Base-by-base conservation (phyloP, 2,113 vertebrate species). In the Lagopus muta region DNA sequence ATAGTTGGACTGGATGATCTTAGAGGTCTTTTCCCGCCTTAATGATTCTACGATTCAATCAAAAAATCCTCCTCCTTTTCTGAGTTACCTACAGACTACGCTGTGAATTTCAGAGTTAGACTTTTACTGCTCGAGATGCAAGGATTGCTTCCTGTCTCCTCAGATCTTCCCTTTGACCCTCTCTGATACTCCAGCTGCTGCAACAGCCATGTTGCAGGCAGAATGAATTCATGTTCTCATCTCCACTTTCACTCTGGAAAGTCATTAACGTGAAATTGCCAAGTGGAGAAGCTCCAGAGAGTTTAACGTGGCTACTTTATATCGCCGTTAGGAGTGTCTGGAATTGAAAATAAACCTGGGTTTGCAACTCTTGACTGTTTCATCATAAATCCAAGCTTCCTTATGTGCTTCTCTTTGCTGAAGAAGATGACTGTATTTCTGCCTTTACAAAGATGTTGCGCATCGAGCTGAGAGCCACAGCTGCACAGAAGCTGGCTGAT, bases 301-400 rank as follows among this genome's bases (percentile, higher is more conserved):
- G 82, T 93, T 97, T 81, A 94, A 91, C 52, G 61, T 21, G 82
- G 95, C 93, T 88, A 83, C 91, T 96, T 91, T 93, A 94, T 94
- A 91, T 86, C 69, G 93, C 93, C 88, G 70, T 77, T 90, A 91
- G 85, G 93, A 96, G 93, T 90, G 94, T 88, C 93, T 96, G 93
- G 95, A 95, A 96, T 96, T 78, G 94, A 95, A 96, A 97, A 96
- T 94, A 97, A 96, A 96, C 95, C 94, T 91, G 72, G 14, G 62
- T 90, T 95, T 80, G 93, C 91, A 90, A 74, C 91, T 96, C 66
- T 91, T 94, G 94, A 96, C 95, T 95, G 89, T 93, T 92, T 80
- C 94, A 91, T 90, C 95, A 66, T 96, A 95, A 97, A 96, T 97
- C 96, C 90, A 74, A 86, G 78, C 76, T 95, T 94, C 88, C 82